Evolutionary conservation across 2,113 vertebrate genomes (phyloP), one percentile per base, ranked within the genome.

Genomic region (Lipophrys pholis): DNA sequence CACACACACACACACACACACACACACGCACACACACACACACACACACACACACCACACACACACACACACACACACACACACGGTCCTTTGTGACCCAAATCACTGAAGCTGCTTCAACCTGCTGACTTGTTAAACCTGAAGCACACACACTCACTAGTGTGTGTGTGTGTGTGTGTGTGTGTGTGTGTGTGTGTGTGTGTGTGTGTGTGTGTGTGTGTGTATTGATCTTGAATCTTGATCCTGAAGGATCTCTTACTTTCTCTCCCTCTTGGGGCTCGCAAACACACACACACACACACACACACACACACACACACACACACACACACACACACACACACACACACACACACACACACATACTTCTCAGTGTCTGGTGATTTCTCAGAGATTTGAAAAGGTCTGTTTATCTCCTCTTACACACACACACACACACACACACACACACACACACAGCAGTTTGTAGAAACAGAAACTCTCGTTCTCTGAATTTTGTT

Each of bases 181-280:
- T 45, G 9, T 12, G 11, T 1, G 1, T 45, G 42, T 2, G 11
- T 11, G 43, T 48, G 51, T 54, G 38, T 77, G 65, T 71, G 50
- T 21, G 48, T 58, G 64, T 49, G 55, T 17, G 42, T 55, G 51
- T 57, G 52, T 80, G 76, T 79, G 69, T 56, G 54, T 36, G 43
- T 70, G 65, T 78, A 77, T 80, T 75, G 73, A 86, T 86, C 62
- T 16, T n/a, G n/a, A n/a, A n/a, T n/a, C n/a, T n/a, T n/a, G n/a
- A n/a, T 2, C 1, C 51, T 81, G 67, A 78, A 80, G 74, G 45
- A 84, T 76, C 64, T 81, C 78, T 69, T 78, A 73, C 60, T 70
- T 16, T 41, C 59, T 61, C 30, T n/a, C 14, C 64, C 78, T 66
- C 68, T 38, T 6, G 58, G 41, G 63, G 61, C 67, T 76, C 56